Evolutionary conservation across 2,797 vertebrate genomes (phyloP).

Genomic region (Coendou prehensilis): DNA sequence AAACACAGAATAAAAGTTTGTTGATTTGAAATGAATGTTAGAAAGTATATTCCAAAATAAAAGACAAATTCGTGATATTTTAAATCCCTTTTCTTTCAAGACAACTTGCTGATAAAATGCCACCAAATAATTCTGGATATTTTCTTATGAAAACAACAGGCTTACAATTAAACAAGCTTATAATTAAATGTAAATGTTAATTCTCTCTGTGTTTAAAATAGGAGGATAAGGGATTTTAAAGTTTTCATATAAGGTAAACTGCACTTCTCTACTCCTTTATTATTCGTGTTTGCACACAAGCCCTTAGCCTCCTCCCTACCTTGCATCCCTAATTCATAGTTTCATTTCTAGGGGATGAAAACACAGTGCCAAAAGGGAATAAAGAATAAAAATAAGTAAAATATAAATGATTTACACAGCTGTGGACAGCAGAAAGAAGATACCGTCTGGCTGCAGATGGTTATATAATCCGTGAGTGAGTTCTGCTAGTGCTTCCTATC

Average conservation of each 20-base stretch:
- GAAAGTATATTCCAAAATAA: constrained; percentile 26
- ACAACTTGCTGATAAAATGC: background rate
- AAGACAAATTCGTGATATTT: background rate
- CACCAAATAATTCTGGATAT: background rate
- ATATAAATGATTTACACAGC: background rate
- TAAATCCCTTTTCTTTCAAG: background rate
- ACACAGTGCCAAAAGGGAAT: background rate
- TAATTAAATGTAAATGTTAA: background rate
- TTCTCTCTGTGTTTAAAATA: background rate
- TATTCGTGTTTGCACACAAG: background rate
- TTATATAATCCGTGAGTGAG: constrained; percentile 19
- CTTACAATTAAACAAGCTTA: background rate
- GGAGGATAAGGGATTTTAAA: background rate
- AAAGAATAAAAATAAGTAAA: constrained; percentile 9
- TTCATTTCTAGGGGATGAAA: background rate
- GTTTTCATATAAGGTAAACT: background rate
- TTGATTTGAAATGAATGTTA: background rate
- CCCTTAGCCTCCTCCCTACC: background rate
- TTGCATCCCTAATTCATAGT: background rate
- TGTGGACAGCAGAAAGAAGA: constrained; percentile 1
- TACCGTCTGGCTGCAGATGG: background rate
- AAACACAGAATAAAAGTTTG: background rate
- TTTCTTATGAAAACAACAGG: background rate
- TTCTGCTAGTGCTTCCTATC: background rate
- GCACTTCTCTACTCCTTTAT: background rate